A percentile compares a stretch with the other conserved stretches of the same genome.
These are phyloP conservation scores for Fulmarus glacialis DNA, from an alignment of 2,113 vertebrate species.

Conservation along the genomic window DNA sequence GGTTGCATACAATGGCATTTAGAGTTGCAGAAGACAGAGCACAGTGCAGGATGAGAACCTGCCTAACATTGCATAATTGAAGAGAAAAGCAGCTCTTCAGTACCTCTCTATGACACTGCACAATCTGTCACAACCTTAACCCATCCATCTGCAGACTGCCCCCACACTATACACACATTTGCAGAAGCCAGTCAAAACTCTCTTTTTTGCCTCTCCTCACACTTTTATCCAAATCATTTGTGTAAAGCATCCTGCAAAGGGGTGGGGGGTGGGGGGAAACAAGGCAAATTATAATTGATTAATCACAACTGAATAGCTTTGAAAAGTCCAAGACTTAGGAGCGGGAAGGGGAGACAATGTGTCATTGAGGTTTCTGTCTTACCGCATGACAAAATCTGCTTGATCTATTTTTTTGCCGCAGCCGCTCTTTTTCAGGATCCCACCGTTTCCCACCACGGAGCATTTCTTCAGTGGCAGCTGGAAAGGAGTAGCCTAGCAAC, in stretches of 20 bases:
- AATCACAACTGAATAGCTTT: not conserved
- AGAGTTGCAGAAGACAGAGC: not conserved
- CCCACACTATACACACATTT: not conserved
- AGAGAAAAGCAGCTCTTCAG: not conserved
- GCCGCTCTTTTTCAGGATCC: conserved; percentile 90
- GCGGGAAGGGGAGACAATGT: not conserved
- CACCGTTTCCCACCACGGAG: conserved; percentile 94
- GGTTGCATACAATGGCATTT: not conserved
- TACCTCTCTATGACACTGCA: not conserved
- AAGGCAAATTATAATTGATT: not conserved
- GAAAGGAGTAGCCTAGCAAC: conserved; percentile 89
- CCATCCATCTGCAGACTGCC: not conserved
- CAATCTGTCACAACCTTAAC: not conserved
- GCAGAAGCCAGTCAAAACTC: not conserved
- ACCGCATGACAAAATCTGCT: conserved; percentile 95
- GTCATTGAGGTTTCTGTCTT: conserved; percentile 61
- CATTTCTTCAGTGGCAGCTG: conserved; percentile 93
- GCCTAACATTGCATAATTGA: not conserved
- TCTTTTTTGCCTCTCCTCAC: not conserved
- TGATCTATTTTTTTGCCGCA: conserved; percentile 91
- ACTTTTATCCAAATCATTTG: not conserved
- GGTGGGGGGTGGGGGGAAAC: not conserved
- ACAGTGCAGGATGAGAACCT: not conserved
- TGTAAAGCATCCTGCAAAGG: not conserved
- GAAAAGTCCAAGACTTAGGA: not conserved